These are phyloP conservation scores for Ceramica pisi DNA, from an alignment of 2,888 invertebrate species.

Conservation along the genomic window DNA sequence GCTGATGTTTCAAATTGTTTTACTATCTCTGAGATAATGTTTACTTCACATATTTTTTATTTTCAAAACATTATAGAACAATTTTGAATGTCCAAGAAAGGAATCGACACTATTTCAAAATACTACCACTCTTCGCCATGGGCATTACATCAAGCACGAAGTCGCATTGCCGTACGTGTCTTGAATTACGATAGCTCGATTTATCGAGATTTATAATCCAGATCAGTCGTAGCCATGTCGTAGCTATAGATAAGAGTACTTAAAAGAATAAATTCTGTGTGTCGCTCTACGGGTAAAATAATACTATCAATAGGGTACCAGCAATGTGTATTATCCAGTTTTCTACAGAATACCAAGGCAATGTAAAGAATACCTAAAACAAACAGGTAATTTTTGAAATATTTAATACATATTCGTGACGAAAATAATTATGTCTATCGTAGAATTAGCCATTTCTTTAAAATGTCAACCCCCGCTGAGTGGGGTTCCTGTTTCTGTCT, in stretches of 20 bases:
- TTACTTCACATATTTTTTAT: constrained; percentile 15
- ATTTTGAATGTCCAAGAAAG: constrained; percentile 6
- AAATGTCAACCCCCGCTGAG: no score
- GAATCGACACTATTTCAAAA: constrained; percentile 35
- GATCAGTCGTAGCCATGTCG: constrained; percentile 65
- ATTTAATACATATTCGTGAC: no score
- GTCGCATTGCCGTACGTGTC: constrained; percentile 77
- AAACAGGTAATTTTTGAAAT: no score
- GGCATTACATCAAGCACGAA: constrained; percentile 74
- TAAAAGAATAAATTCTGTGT: constrained; percentile 74
- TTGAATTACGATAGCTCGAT: constrained; percentile 77
- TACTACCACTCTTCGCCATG: constrained; percentile 60
- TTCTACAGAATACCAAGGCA: no score
- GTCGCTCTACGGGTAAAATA: constrained; percentile 59
- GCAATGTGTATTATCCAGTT: no score
- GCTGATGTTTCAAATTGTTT: constrained; percentile 36
- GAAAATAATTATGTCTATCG: no score
- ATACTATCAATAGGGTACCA: constrained; percentile 68
- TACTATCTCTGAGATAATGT: constrained; percentile 18
- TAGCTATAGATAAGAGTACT: no score
- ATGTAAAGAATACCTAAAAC: no score
- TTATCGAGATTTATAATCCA: constrained; percentile 78
- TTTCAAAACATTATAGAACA: constrained; percentile 16
- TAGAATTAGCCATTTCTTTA: no score
- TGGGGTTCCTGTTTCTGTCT: no score